A percentile compares a stretch with the other conserved stretches of the same genome.
Conservation (phyloP, 2,797 vertebrate species). For the Gallinago stenura region DNA sequence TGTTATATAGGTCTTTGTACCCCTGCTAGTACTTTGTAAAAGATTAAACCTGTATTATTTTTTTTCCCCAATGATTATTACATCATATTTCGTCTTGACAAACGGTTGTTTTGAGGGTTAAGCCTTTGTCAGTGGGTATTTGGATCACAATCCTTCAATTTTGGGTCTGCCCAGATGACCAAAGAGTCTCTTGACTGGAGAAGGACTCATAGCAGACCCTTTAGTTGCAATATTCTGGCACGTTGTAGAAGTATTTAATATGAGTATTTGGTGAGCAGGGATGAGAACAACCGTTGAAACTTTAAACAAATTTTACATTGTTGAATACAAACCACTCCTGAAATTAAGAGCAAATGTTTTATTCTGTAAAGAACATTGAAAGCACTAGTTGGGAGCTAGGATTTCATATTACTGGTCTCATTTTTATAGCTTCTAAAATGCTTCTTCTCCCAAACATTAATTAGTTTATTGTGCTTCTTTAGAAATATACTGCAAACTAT, state of each 20-base stretch:
- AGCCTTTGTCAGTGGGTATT: not conserved
- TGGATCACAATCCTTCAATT: not conserved
- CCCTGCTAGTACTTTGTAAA: not conserved
- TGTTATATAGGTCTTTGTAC: not conserved
- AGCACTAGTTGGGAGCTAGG: constrained; percentile 74
- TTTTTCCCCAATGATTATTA: not conserved
- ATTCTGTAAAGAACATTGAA: constrained; percentile 75
- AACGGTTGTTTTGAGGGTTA: not conserved
- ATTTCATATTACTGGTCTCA: constrained; percentile 76
- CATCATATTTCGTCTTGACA: not conserved
- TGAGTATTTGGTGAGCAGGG: not conserved
- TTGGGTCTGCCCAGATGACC: accelerated
- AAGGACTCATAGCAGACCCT: not conserved
- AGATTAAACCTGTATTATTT: too few relatives aligned
- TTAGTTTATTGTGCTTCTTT: constrained; percentile 50
- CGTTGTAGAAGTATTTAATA: not conserved
- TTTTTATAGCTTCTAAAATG: constrained; percentile 71
- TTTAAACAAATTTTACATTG: constrained; percentile 78
- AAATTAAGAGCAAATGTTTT: constrained; percentile 91
- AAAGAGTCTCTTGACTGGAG: not conserved
- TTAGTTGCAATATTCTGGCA: not conserved
- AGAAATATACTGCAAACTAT: constrained; percentile 69
- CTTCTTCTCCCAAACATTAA: constrained; percentile 54
- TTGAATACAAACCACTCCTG: constrained; percentile 72
- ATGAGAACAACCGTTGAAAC: constrained; percentile 71